phyloP scores from a whole-genome alignment of 2,888 invertebrate species.

The Orchesellides sinensis region DNA sequence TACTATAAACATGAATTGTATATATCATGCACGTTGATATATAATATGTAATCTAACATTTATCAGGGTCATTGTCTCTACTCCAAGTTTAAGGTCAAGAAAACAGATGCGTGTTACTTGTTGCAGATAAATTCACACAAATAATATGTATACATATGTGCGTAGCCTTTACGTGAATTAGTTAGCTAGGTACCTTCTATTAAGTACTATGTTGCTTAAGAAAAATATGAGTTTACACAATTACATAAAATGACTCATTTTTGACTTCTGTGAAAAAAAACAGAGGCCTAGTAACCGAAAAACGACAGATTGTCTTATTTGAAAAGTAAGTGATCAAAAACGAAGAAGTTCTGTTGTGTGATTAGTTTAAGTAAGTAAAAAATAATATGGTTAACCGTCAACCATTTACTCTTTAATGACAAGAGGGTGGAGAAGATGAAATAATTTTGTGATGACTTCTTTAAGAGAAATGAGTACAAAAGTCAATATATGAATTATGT shows the following conservation, averaged over 20 bases:
- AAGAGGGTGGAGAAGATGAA: background rate
- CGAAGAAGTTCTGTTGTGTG: slow-evolving; percentile 14
- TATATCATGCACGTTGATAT: no score
- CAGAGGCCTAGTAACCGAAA: slow-evolving; percentile 30
- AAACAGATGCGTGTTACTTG: background rate
- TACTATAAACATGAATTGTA: no score
- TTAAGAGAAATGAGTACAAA: slow-evolving; percentile 33
- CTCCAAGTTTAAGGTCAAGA: slow-evolving; percentile 52
- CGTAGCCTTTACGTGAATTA: no score
- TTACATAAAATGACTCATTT: no score
- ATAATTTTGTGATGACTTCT: slow-evolving; percentile 41
- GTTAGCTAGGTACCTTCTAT: no score
- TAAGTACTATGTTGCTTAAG: no score
- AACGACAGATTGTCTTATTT: background rate
- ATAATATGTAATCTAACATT: no score
- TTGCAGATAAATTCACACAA: no score
- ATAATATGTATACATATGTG: no score
- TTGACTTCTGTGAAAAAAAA: no score
- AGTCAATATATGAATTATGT: slow-evolving; percentile 1
- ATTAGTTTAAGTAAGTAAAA: slow-evolving; percentile 18
- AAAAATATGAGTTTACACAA: no score
- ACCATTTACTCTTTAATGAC: slow-evolving; percentile 9
- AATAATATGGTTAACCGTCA: slow-evolving; percentile 26
- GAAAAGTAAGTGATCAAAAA: background rate
- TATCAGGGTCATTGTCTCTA: no score